A percentile compares a stretch with the other conserved stretches of the same genome.
phyloP scores from a whole-genome alignment of 2,113 vertebrate genomes.

The Atlantisia rogersi region DNA sequence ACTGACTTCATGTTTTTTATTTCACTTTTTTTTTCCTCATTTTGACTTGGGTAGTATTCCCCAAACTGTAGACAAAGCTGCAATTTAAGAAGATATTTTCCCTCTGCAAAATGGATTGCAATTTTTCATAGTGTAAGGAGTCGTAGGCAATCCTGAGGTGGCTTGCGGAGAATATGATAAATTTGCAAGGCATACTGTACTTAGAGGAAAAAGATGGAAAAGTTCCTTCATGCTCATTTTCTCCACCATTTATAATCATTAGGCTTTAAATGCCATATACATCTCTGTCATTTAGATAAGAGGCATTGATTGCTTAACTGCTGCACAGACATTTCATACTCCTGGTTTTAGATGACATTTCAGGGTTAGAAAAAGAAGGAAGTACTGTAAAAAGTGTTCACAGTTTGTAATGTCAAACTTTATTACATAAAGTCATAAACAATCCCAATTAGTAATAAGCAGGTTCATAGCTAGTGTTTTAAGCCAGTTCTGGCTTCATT shows the following conservation, averaged over 20 bases:
- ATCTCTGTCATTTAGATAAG: conserved; percentile 76
- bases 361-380: conserved; percentile 43
- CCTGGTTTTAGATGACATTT: conserved; percentile 73
- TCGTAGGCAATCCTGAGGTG: conserved; percentile 10
- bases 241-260: conserved; percentile 74
- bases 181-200: conserved; percentile 58
- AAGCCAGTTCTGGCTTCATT: conserved; percentile 44
- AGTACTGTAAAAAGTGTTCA: conserved; percentile 59
- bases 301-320: conserved; percentile 67
- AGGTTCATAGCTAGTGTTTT: conserved; percentile 19
- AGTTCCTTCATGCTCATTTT: conserved; percentile 75
- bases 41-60: conserved; percentile 40
- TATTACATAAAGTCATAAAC: conserved; percentile 67
- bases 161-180: conserved; percentile 50
- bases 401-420: conserved; percentile 66
- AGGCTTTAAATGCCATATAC: conserved; percentile 72
- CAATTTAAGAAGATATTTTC: conserved; percentile 61
- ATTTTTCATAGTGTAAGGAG: conserved; percentile 35
- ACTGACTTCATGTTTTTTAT: neutral
- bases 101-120: conserved; percentile 46
- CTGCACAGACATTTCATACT: conserved; percentile 68
- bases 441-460: conserved; percentile 65
- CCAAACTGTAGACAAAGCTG: conserved; percentile 37
- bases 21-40: neutral
- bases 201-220: conserved; percentile 68